Evolutionary conservation across 1,140 invertebrate genomes (phyloP).

Genomic region (Drosophila subobscura): DNA sequence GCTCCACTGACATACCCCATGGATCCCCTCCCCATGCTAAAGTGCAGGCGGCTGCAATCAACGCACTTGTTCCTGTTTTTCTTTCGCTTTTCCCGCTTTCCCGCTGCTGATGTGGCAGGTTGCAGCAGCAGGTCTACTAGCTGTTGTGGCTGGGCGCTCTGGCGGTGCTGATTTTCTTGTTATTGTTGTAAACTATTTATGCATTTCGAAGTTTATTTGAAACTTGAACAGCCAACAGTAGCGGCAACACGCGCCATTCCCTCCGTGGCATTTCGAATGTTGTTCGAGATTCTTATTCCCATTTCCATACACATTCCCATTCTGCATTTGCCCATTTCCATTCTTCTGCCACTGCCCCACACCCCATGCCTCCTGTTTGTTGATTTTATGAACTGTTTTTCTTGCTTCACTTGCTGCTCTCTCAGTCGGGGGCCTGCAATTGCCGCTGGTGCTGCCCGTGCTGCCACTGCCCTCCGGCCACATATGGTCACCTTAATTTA

Average conservation of each 20-base stretch:
- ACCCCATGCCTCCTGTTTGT: constrained; percentile 57
- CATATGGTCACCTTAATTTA: constrained; percentile 81
- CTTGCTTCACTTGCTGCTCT: constrained; percentile 72
- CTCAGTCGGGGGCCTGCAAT: constrained; percentile 42
- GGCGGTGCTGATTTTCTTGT: constrained; percentile 47
- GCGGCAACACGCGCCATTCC: constrained; percentile 39
- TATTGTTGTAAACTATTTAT: constrained; percentile 82
- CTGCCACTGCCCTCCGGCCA: constrained; percentile 64
- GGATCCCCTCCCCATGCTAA: constrained; percentile 31
- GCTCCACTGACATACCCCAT: not conserved
- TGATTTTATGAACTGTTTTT: constrained; percentile 82
- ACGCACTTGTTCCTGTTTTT: constrained; percentile 77
- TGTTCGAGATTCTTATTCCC: constrained; percentile 46
- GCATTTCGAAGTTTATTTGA: constrained; percentile 81
- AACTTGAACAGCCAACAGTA: constrained; percentile 54
- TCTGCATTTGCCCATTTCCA: constrained; percentile 11
- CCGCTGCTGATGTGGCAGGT: constrained; percentile 17
- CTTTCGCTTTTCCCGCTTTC: constrained; percentile 43
- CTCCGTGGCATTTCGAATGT: constrained; percentile 59
- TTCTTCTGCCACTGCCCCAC: constrained; percentile 18
- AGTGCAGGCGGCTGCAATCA: constrained; percentile 71
- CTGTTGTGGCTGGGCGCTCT: too few relatives aligned
- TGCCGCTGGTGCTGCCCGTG: too few relatives aligned
- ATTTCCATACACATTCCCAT: constrained; percentile 17
- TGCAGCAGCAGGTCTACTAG: too few relatives aligned